Base-by-base conservation (phyloP, 2,797 vertebrate species). In the Enteromius argenteus region DNA sequence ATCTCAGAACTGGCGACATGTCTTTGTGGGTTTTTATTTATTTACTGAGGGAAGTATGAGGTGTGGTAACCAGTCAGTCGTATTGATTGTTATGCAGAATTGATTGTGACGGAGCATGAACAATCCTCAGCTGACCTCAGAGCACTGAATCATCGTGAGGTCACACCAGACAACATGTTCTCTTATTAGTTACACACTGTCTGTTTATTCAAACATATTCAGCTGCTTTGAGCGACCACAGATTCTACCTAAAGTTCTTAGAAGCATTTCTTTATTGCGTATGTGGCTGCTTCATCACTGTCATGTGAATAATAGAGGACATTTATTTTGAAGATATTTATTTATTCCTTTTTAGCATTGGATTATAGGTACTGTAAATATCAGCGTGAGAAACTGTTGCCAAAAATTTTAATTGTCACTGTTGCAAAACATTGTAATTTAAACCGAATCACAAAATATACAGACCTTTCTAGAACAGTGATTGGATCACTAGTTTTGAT, bases 41-140 rank as follows among this genome's bases (percentile, higher is more conserved):
- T 46, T 8, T 35, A 21, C 27, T 11, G 56, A 64, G 42, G 71
- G 32, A 46, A 74, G 51, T 21, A n/a, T 46, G 72, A 75, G 71
- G 35, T 53, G 60, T 76, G 60, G 23, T 42, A 39, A 21, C 6
- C 46, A 30, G 72, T 32, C 60, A 56, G 72, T 13, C 62, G n/a
- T 15, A 76, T 39, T 39, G 30, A 76, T 83, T 17, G 32, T 76
- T 19, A 66, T 79, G 27, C 5, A 66, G 23, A 42, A 79, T 78
- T 78, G 58, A 46, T 62, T 78, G 60, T 79, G 76, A 46, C 27
- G 0, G 23, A 13, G 39, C 56, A 37, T 49, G 10, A 77, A 77
- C 15, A 13, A 8, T 49, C 10, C 39, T 74, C 71, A 66, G 60
- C 71, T 82, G 80, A 82, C 44, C 42, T 75, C 58, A 39, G 58